Evolutionary conservation across 2,797 vertebrate species (phyloP).

Genomic region (Chiloscyllium punctatum): DNA sequence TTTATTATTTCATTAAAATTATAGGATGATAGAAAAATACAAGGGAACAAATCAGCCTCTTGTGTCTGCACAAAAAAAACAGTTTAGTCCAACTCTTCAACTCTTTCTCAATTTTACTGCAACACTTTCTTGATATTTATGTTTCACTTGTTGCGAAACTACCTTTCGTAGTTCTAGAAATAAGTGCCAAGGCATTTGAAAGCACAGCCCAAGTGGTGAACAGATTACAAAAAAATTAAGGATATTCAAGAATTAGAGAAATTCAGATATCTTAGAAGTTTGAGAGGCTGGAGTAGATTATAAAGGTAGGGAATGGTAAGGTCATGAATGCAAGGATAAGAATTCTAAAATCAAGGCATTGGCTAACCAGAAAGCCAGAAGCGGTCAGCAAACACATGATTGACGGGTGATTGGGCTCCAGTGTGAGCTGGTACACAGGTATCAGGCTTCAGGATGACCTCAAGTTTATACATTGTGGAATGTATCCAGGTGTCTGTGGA

Average conservation of each 20-base stretch:
- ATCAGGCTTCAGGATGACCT: neutral
- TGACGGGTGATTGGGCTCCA: neutral
- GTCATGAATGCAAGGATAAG: neutral
- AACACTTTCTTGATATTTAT: neutral
- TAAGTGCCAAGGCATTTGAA: no score
- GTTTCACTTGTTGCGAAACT: neutral
- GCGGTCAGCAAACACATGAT: neutral
- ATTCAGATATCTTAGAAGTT: neutral
- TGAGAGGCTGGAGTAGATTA: neutral
- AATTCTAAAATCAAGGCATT: neutral
- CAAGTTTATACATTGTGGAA: neutral
- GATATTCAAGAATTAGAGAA: neutral
- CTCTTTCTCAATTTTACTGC: neutral
- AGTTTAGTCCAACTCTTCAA: neutral
- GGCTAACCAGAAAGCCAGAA: neutral
- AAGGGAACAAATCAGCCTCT: neutral
- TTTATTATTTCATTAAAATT: neutral
- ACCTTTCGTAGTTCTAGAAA: no score
- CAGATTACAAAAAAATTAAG: no score
- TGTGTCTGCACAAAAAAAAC: neutral
- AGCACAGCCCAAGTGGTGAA: no score
- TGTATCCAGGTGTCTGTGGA: neutral
- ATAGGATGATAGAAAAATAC: neutral
- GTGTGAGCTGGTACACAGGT: neutral
- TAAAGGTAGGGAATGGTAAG: neutral